These are phyloP conservation scores for Sebastes paucispinis DNA, from an alignment of 2,797 vertebrate genomes.

Conservation along the genomic window DNA sequence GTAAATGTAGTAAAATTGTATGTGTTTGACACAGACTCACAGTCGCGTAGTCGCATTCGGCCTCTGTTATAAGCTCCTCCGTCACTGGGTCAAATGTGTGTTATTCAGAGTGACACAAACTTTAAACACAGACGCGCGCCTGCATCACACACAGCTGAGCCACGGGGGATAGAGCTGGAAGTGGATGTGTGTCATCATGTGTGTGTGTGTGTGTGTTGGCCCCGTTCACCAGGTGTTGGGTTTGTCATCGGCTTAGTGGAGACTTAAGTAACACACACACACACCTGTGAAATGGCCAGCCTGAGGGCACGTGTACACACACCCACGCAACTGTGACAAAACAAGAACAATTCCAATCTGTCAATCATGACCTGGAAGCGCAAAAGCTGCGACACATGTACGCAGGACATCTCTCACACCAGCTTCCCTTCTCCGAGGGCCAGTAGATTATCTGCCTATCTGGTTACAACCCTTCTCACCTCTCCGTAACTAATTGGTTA, in stretches of 20 bases:
- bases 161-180: slow-evolving; percentile 18
- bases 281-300: slow-evolving; percentile 61
- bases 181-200: slow-evolving; percentile 51
- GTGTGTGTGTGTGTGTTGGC: slow-evolving; percentile 41
- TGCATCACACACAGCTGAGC: slow-evolving; percentile 45
- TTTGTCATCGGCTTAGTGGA: slow-evolving; percentile 50
- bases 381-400: slow-evolving; percentile 18
- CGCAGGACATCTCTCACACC: slow-evolving; percentile 12
- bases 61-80: background rate
- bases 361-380: slow-evolving; percentile 50
- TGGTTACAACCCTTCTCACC: slow-evolving; percentile 77
- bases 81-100: slow-evolving; percentile 27
- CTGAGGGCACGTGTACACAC: slow-evolving; percentile 28
- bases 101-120: slow-evolving; percentile 23
- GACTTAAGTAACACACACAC: slow-evolving; percentile 36
- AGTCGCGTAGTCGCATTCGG: background rate
- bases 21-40: background rate
- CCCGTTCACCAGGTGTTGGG: slow-evolving; percentile 64
- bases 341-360: slow-evolving; percentile 39
- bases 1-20: background rate
- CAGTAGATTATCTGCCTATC: slow-evolving; percentile 74
- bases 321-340: slow-evolving; percentile 51
- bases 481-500: slow-evolving; percentile 75
- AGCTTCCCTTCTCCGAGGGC: slow-evolving; percentile 19
- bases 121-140: slow-evolving; percentile 17